These are phyloP conservation scores for Palaemon carinicauda DNA, from an alignment of 1,140 invertebrate genomes.

Conservation along the genomic window DNA sequence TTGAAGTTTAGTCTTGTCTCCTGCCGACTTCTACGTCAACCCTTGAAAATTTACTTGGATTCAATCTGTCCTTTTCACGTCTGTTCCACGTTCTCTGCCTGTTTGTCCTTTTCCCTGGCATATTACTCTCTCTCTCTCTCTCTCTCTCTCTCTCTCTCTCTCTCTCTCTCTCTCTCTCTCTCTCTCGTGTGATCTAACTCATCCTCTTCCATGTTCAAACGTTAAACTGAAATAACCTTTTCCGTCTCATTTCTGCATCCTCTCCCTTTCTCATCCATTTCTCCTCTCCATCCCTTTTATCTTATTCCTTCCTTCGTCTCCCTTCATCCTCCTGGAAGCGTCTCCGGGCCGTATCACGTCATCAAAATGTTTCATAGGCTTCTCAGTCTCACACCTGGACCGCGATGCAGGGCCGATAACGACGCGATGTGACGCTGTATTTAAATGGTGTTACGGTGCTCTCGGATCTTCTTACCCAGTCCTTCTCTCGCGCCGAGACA, in stretches of 20 bases:
- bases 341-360: not conserved
- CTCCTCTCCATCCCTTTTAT: not conserved
- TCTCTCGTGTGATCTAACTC: not conserved
- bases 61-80: no score
- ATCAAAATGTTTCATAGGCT: not conserved
- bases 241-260: not conserved
- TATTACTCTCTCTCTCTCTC: not conserved
- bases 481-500: no score
- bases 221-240: not conserved
- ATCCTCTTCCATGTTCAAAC: not conserved
- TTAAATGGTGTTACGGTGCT: no score
- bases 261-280: not conserved
- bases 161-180: not conserved
- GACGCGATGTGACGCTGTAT: no score
- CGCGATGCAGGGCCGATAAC: no score
- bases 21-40: not conserved
- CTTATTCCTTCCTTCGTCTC: not conserved
- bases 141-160: not conserved
- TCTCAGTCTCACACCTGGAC: no score
- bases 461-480: no score
- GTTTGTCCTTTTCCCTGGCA: not conserved
- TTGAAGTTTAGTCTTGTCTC: not conserved
- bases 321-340: not conserved
- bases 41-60: not conserved
- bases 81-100: no score